Percentiles rank a stretch among this genome's conserved stretches.
These are phyloP conservation scores for Gallinago undulata DNA, from an alignment of 2,113 vertebrate species.

Conservation along the genomic window DNA sequence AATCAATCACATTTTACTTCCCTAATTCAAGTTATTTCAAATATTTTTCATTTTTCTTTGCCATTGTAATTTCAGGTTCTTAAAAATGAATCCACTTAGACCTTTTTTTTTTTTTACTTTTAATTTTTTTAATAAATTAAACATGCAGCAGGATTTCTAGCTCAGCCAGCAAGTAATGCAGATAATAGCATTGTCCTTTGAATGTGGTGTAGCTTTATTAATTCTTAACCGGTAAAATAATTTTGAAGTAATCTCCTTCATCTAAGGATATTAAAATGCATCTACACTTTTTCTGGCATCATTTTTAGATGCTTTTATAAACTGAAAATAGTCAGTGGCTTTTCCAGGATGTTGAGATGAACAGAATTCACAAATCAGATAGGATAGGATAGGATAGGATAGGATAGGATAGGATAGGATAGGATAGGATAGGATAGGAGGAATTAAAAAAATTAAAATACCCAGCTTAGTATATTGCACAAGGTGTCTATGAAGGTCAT, in stretches of 20 bases:
- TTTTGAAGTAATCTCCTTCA: background rate
- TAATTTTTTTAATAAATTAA: constrained; percentile 10
- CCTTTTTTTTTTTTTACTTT: background rate
- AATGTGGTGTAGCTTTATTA: background rate
- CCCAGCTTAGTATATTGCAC: background rate
- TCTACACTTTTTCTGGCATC: background rate
- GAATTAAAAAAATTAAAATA: background rate
- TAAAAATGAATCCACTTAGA: background rate
- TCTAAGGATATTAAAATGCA: background rate
- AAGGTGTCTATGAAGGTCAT: background rate
- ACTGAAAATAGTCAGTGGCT: background rate
- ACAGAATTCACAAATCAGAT: background rate
- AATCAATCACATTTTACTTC: background rate
- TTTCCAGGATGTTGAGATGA: background rate
- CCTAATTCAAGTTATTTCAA: background rate
- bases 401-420: background rate
- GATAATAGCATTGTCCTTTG: background rate
- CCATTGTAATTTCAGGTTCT: background rate
- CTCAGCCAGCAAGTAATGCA: background rate
- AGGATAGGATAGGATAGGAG: background rate
- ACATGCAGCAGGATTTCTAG: background rate
- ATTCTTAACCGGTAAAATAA: background rate
- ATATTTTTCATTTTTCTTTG: background rate
- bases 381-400: background rate
- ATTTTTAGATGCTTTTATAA: background rate